Evolutionary conservation across 2,113 vertebrate genomes (phyloP).

Genomic region (Murina feae): DNA sequence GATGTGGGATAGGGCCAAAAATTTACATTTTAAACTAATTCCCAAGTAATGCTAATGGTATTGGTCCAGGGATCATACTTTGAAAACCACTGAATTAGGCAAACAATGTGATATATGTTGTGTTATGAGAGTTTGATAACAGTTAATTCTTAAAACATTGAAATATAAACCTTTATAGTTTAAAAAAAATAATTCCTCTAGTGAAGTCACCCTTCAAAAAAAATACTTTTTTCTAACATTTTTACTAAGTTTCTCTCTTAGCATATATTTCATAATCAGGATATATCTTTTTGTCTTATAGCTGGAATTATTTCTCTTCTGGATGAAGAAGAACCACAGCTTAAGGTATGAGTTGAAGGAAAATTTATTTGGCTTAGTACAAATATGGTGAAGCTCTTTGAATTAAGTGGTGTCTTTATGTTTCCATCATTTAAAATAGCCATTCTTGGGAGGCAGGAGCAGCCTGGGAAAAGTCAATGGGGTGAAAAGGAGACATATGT

Average conservation of each 20-base stretch:
- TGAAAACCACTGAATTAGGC: background rate
- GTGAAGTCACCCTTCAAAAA: background rate
- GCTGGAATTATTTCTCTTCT: constrained; percentile 99
- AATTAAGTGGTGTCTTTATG: background rate
- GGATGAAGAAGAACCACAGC: constrained; percentile 98
- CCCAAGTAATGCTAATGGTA: background rate
- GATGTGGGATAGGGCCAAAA: background rate
- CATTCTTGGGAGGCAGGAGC: background rate
- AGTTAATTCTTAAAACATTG: constrained; percentile 6
- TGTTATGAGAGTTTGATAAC: background rate
- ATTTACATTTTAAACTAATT: constrained; percentile 21
- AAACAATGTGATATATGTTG: background rate
- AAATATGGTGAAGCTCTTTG: background rate
- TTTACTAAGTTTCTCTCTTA: background rate
- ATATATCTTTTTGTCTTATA: constrained; percentile 77
- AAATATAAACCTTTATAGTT: background rate
- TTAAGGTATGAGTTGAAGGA: constrained; percentile 88
- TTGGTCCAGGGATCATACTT: background rate
- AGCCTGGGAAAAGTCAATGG: too few species aligned
- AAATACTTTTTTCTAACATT: background rate
- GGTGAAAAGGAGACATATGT: too few species aligned
- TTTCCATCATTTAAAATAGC: constrained; percentile 22
- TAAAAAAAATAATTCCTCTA: constrained; percentile 25
- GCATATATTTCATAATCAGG: background rate
- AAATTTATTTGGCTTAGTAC: background rate